A percentile compares a stretch with the other conserved stretches of the same genome.
Conservation (phyloP, 1,140 invertebrate species). For the Drosophila elegans region DNA sequence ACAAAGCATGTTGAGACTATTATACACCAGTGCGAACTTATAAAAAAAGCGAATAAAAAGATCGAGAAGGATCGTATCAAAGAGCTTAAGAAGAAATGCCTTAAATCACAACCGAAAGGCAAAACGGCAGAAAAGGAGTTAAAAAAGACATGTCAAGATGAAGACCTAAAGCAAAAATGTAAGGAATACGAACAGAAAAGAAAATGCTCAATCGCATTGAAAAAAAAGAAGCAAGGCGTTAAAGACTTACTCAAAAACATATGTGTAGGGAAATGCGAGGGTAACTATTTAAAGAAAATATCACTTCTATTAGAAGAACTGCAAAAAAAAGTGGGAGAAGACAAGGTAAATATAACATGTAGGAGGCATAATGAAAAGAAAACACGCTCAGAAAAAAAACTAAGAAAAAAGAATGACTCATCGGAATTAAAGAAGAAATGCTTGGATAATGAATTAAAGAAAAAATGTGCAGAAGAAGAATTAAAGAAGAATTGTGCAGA, state of each 20-base stretch:
- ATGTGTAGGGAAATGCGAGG: neutral
- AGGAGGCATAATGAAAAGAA: neutral
- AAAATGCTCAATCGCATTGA: neutral
- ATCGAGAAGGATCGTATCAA: neutral
- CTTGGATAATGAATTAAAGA: neutral
- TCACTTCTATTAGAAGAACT: neutral
- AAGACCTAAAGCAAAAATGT: too few relatives aligned
- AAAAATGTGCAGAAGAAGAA: neutral
- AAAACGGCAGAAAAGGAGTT: too few relatives aligned
- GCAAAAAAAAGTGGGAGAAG: neutral
- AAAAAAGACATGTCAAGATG: too few relatives aligned
- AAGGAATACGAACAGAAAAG: too few relatives aligned
- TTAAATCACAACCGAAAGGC: too few relatives aligned
- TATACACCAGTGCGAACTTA: slow-evolving; percentile 20
- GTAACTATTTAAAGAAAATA: neutral
- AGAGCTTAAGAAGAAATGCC: too few relatives aligned
- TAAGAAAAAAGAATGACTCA: neutral
- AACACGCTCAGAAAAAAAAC: neutral
- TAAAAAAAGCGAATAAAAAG: slow-evolving; percentile 6
- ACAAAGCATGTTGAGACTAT: slow-evolving; percentile 21
- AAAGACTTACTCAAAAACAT: neutral
- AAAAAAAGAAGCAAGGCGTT: neutral
- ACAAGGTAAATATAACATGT: neutral
- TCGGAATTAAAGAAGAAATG: too few relatives aligned
- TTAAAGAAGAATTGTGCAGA: too few relatives aligned